Evolutionary conservation across 2,113 vertebrate genomes (phyloP), one percentile per base, ranked within the genome.

Genomic region (Camelus bactrianus): DNA sequence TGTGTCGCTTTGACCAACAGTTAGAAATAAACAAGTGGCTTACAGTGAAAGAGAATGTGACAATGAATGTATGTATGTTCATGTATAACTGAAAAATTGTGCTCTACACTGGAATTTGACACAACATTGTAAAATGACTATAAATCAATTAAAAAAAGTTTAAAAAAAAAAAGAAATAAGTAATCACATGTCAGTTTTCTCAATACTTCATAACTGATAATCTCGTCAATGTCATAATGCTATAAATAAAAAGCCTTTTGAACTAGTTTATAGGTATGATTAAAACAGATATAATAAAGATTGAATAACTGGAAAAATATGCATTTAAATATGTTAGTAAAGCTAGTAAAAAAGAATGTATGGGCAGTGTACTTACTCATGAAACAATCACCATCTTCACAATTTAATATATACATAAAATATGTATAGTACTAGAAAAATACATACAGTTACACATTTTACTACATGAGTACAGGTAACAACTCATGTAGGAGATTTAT

Each of bases 21-120:
- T 97, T 98, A 97, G 97, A 98, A 98, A 97, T 97, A 98, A 98
- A 98, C 79, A 97, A 42, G 38, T 5, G 38, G 38, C 38, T 42
- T 42, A 42, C 38, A 42, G 38, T 42, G 38, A 42, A 42, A 42
- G 38, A 42, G 38, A 42, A 42, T 42, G 38, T 42, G 38, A 42
- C 38, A 42, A 42, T 42, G 38, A 42, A 42, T 42, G 38, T 42
- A 42, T 42, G 38, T 42, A 42, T 42, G 38, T 42, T 42, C 38
- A 42, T 42, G 38, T 42, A 42, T 42, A 42, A 42, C 38, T 42
- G 38, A 42, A 42, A 42, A 42, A 42, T 42, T 42, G 38, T 42
- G 38, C 38, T 42, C 5, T 42, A 42, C 38, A 42, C 38, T 42
- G 38, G 38, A 42, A 42, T 42, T 42, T 42, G 38, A 42, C 38